Evolutionary conservation across 1,140 invertebrate species (phyloP).

Genomic region (Rhyzopertha dominica): DNA sequence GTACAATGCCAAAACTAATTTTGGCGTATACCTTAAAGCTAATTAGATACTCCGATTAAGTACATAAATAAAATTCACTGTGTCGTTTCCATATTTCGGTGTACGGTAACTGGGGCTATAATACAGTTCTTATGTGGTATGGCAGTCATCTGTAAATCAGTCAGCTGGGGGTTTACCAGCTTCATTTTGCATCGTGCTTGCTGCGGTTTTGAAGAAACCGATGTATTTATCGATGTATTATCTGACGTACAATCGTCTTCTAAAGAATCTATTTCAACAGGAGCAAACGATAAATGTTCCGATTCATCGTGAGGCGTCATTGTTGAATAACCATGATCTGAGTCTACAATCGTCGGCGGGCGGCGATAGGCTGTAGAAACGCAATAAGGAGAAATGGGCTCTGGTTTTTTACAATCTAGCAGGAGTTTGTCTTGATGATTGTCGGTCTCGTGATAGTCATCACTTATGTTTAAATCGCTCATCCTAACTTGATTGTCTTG

Average conservation of each 20-base stretch:
- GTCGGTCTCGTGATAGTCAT: conserved; percentile 52
- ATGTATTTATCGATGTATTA: conserved; percentile 56
- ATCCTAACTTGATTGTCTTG: conserved; percentile 47
- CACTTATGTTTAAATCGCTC: conserved; percentile 43
- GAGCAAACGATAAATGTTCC: conserved; percentile 70
- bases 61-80: conserved; percentile 35
- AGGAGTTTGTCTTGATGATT: conserved; percentile 58
- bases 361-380: conserved; percentile 76
- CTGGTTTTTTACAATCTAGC: conserved; percentile 46
- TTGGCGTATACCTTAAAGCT: too few relatives aligned
- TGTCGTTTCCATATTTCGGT: conserved; percentile 71
- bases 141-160: conserved; percentile 46
- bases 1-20: too few relatives aligned
- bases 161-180: conserved; percentile 30
- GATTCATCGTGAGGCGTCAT: conserved; percentile 87
- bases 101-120: conserved; percentile 82
- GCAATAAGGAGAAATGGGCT: conserved; percentile 81
- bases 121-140: conserved; percentile 61
- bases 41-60: too few relatives aligned
- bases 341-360: conserved; percentile 75
- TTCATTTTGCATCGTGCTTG: too few relatives aligned
- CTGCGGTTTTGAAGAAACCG: conserved; percentile 51
- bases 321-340: conserved; percentile 91
- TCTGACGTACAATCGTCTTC: conserved; percentile 56
- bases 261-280: conserved; percentile 55